These are phyloP conservation scores for Xenopus borealis DNA, from an alignment of 2,113 vertebrate genomes.

Conservation along the genomic window DNA sequence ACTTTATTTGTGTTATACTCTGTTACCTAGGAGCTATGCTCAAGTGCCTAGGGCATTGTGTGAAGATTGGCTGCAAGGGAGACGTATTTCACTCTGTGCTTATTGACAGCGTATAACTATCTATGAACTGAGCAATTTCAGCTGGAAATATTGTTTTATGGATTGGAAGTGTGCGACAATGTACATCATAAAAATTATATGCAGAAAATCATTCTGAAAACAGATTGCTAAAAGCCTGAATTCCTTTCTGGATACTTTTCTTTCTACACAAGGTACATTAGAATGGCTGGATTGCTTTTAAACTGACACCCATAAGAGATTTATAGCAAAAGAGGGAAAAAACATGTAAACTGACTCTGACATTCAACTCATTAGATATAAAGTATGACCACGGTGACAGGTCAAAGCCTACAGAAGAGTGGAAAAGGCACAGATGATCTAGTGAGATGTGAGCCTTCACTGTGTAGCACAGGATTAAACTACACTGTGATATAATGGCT, in stretches of 20 bases:
- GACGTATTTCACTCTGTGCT: background rate
- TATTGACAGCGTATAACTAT: background rate
- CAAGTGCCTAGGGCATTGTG: background rate
- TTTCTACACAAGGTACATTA: constrained; percentile 7
- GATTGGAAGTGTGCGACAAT: background rate
- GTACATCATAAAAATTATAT: constrained; percentile 9
- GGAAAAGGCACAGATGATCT: constrained; percentile 1
- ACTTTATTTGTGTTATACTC: background rate
- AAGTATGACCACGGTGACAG: constrained; percentile 16
- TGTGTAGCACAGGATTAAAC: background rate
- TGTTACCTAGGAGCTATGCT: background rate
- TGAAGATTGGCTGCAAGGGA: background rate
- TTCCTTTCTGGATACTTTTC: constrained; percentile 6
- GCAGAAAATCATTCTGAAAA: background rate
- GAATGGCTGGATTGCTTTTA: constrained; percentile 10
- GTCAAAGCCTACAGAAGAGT: background rate
- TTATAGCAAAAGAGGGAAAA: background rate
- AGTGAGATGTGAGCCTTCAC: constrained; percentile 5
- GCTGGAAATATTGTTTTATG: constrained; percentile 18
- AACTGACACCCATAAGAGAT: constrained; percentile 11
- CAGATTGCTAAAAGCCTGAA: no score
- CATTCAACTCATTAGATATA: constrained; percentile 11
- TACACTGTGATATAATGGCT: background rate
- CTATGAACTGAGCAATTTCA: constrained; percentile 1
- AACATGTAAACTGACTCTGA: constrained; percentile 31